Evolutionary conservation across 2,797 vertebrate species (phyloP).

Genomic region (Clamator glandarius): DNA sequence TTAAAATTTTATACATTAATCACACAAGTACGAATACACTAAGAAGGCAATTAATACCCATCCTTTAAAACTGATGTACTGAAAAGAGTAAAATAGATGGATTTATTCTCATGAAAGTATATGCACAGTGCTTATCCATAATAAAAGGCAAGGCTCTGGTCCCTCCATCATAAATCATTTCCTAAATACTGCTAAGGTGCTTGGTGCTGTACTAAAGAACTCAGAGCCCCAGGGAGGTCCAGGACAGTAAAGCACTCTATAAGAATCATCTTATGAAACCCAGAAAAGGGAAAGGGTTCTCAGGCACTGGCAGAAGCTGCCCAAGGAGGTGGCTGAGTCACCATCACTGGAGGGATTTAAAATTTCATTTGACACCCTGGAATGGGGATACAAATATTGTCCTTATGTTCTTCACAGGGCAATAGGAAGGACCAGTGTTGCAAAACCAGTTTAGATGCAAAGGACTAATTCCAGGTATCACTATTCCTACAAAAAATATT

Average conservation of each 20-base stretch:
- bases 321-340: too few species aligned
- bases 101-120: conserved; percentile 1
- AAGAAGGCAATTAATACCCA: conserved; percentile 34
- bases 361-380: not conserved
- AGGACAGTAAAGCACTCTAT: not conserved
- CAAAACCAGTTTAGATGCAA: not conserved
- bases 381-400: not conserved
- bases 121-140: not conserved
- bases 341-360: too few species aligned
- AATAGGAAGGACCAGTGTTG: accelerated
- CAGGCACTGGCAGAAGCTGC: too few species aligned
- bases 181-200: not conserved
- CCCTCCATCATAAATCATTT: not conserved
- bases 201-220: not conserved
- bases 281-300: too few species aligned
- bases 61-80: not conserved
- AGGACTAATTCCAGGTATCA: not conserved
- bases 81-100: conserved; percentile 11
- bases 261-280: not conserved
- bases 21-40: not conserved
- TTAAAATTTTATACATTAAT: conserved; percentile 8
- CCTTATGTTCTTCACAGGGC: not conserved
- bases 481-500: not conserved
- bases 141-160: not conserved
- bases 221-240: not conserved